These are phyloP conservation scores for Rana temporaria DNA, from an alignment of 2,113 vertebrate genomes.

Conservation along the genomic window DNA sequence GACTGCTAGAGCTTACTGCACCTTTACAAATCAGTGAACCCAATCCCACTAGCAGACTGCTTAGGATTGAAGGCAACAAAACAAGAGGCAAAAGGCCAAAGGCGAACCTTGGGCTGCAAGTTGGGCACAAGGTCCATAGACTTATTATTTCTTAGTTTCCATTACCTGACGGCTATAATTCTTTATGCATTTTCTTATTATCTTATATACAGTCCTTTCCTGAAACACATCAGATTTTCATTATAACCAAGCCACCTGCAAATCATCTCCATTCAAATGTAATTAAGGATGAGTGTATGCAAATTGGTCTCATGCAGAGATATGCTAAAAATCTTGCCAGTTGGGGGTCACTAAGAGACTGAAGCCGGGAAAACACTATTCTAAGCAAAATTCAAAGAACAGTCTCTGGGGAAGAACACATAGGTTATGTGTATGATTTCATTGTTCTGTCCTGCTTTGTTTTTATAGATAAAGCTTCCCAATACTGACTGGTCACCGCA, in stretches of 20 bases:
- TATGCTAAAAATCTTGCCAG: conserved; percentile 53
- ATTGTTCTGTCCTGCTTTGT: conserved; percentile 44
- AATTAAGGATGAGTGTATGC: conserved; percentile 56
- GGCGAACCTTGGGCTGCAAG: too few species aligned
- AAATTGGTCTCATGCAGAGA: conserved; percentile 56
- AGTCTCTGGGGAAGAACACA: conserved; percentile 3
- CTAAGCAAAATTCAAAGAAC: conserved; percentile 27
- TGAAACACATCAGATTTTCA: conserved; percentile 43
- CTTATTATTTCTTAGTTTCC: too few species aligned
- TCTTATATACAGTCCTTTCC: conserved; percentile 15
- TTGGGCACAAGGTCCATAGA: too few species aligned
- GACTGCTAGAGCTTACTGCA: too few species aligned
- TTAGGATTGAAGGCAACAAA: background rate
- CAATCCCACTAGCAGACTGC: too few species aligned
- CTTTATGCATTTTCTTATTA: conserved; percentile 24
- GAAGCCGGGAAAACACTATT: conserved; percentile 33
- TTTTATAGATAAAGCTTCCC: conserved; percentile 83
- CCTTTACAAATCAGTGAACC: too few species aligned
- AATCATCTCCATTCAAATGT: conserved; percentile 58
- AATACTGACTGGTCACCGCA: conserved; percentile 85
- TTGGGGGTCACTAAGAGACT: conserved; percentile 31
- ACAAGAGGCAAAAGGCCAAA: background rate
- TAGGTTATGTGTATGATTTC: background rate
- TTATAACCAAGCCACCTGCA: conserved; percentile 55
- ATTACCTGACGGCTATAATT: conserved; percentile 19